phyloP scores from a whole-genome alignment of 2,797 vertebrate species.

The Protosalanx chinensis region DNA sequence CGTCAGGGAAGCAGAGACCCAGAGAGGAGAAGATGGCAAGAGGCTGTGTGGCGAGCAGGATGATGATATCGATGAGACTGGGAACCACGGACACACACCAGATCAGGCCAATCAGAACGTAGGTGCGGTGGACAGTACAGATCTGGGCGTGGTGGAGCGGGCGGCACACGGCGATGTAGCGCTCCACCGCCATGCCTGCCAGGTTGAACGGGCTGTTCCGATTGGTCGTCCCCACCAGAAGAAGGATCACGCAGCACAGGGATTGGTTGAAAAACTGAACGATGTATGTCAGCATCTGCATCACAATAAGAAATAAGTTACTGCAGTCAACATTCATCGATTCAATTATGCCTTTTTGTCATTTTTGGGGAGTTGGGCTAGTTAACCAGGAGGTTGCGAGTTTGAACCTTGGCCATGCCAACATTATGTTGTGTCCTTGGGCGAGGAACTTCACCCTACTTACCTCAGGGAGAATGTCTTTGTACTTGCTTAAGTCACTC shows the following conservation, averaged over 20 bases:
- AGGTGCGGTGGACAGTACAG: conserved; percentile 52
- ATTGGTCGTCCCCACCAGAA: conserved; percentile 15
- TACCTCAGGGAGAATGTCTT: too few relatives aligned
- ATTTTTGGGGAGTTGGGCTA: too few relatives aligned
- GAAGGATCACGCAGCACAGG: conserved; percentile 43
- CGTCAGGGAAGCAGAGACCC: conserved; percentile 4
- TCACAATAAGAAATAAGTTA: too few relatives aligned
- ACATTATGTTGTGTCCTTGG: too few relatives aligned
- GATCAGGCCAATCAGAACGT: conserved; percentile 43
- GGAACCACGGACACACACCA: conserved; percentile 35
- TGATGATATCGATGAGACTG: conserved; percentile 38
- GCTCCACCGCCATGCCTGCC: conserved; percentile 59
- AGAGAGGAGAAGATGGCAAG: conserved; percentile 16
- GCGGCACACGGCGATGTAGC: conserved; percentile 56
- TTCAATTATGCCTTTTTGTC: too few relatives aligned
- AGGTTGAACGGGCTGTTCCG: conserved; percentile 56
- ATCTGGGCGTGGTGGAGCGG: conserved; percentile 55
- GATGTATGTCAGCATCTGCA: conserved; percentile 41
- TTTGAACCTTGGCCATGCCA: too few relatives aligned
- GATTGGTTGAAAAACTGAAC: background rate
- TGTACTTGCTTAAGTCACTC: too few relatives aligned
- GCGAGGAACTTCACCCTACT: too few relatives aligned
- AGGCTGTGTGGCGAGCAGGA: conserved; percentile 28
- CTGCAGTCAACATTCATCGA: too few relatives aligned
- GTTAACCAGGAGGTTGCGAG: too few relatives aligned